A percentile compares a stretch with the other conserved stretches of the same genome.
These are phyloP conservation scores for Carassius carassius DNA, from an alignment of 2,113 vertebrate genomes.

Conservation along the genomic window DNA sequence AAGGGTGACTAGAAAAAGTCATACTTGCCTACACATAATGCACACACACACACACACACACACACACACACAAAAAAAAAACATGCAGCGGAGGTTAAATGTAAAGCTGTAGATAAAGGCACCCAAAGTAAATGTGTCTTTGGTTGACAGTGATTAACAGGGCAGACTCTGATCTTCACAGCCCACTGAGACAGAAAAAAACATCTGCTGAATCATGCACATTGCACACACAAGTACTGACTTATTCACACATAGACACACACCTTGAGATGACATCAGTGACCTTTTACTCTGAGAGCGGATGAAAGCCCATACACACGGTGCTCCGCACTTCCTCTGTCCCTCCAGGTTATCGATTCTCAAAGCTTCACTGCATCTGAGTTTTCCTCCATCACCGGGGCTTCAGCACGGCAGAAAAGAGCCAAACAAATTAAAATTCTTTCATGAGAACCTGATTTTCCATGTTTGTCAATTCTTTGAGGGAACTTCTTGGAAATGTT, in stretches of 20 bases:
- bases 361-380: constrained; percentile 10
- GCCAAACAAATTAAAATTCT: background rate
- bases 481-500: background rate
- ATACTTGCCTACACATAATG: background rate
- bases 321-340: constrained; percentile 18
- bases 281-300: constrained; percentile 18
- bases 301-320: background rate
- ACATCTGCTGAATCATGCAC: constrained; percentile 22
- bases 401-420: background rate
- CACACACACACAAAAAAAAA: no score
- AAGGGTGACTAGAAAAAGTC: background rate
- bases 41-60: background rate
- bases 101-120: background rate
- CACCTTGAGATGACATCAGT: constrained; percentile 34
- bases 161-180: constrained; percentile 12
- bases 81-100: background rate
- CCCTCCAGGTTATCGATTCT: constrained; percentile 9
- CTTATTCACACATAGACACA: constrained; percentile 13
- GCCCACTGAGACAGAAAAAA: constrained; percentile 24
- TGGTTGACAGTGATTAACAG: constrained; percentile 11
- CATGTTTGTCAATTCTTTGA: background rate
- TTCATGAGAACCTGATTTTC: background rate
- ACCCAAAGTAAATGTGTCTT: constrained; percentile 2
- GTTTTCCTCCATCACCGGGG: background rate
- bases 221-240: background rate